Conservation (phyloP, 2,888 invertebrate genomes). For the Agrotis clavis region DNA sequence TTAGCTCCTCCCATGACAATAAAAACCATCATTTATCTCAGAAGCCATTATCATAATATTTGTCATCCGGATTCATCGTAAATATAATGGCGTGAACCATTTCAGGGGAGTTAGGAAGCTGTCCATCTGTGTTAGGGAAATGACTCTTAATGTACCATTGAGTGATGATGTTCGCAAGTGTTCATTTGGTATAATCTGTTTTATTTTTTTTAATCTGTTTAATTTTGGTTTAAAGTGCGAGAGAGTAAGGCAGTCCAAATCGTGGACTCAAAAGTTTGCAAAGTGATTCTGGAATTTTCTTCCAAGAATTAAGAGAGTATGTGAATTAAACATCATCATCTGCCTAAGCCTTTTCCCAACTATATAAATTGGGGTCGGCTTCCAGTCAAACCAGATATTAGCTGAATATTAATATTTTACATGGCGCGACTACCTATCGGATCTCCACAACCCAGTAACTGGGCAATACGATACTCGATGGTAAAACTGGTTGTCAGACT, state of each 20-base stretch:
- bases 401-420: no score
- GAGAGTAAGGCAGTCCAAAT: no score
- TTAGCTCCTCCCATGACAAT: slow-evolving; percentile 2
- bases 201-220: slow-evolving; percentile 1
- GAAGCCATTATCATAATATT: slow-evolving; percentile 61
- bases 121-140: slow-evolving; percentile 40
- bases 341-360: no score
- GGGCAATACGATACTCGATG: no score
- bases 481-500: no score
- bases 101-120: slow-evolving; percentile 47
- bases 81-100: slow-evolving; percentile 50
- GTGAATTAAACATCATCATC: no score
- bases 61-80: slow-evolving; percentile 54
- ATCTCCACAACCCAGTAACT: no score
- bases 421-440: no score
- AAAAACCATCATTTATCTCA: slow-evolving; percentile 42
- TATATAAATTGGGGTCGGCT: no score
- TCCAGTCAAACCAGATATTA: no score
- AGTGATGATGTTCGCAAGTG: slow-evolving; percentile 29
- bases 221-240: no score
- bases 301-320: not conserved
- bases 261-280: not conserved
- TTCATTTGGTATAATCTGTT: not conserved
- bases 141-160: slow-evolving; percentile 46
- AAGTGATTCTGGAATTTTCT: not conserved